Conservation (phyloP, 2,797 vertebrate genomes). For the Oreochromis grahami region DNA sequence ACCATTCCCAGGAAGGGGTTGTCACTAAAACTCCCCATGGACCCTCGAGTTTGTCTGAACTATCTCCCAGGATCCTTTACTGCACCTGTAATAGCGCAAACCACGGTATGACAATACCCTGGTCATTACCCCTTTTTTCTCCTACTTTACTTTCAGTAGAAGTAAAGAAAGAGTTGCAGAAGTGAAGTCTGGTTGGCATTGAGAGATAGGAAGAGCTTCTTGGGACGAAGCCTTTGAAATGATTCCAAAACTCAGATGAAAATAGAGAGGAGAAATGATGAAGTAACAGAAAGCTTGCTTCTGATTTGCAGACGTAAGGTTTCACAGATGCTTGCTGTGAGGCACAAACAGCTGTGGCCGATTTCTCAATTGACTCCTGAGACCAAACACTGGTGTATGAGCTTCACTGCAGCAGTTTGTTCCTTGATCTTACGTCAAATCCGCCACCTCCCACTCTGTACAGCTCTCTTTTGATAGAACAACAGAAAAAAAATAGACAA, state of each 20-base stretch:
- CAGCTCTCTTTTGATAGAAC: background rate
- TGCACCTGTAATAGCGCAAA: slow-evolving; percentile 73
- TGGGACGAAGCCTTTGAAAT: background rate
- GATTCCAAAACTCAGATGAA: background rate
- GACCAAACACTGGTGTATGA: slow-evolving; percentile 7
- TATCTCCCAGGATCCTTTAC: slow-evolving; percentile 82
- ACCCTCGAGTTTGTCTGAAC: slow-evolving; percentile 80
- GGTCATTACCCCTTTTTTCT: background rate
- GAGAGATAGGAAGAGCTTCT: background rate
- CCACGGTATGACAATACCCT: slow-evolving; percentile 65
- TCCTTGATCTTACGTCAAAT: slow-evolving; percentile 13
- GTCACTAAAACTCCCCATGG: slow-evolving; percentile 77
- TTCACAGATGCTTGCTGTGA: slow-evolving; percentile 22
- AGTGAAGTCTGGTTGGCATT: background rate
- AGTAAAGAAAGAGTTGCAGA: background rate
- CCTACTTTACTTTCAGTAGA: background rate
- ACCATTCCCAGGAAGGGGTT: slow-evolving; percentile 78
- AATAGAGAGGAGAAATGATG: background rate
- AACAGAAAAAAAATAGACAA: background rate
- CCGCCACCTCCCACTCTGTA: background rate
- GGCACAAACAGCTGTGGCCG: background rate
- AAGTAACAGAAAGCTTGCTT: background rate
- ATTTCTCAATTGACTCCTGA: slow-evolving; percentile 4
- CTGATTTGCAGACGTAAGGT: background rate
- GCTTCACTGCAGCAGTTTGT: background rate